These are phyloP conservation scores for Doryteuthis pealeii DNA, from an alignment of 1,140 invertebrate species.

Conservation along the genomic window DNA sequence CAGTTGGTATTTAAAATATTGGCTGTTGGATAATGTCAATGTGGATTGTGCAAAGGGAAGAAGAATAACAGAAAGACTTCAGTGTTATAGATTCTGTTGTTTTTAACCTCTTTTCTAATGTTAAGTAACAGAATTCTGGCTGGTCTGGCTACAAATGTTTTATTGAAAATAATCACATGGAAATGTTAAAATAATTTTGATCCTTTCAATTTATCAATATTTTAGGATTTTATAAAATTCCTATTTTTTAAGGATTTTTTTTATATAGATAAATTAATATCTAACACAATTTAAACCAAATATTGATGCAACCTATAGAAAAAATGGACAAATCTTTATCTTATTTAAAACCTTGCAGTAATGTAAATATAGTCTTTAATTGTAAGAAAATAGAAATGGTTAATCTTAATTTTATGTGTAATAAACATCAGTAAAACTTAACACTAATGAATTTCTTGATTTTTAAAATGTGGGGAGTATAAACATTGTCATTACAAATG, in stretches of 20 bases:
- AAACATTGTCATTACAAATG: too few relatives aligned
- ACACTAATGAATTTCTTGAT: too few relatives aligned
- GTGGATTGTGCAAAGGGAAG: slow-evolving; percentile 29
- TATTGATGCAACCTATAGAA: background rate
- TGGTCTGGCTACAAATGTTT: background rate
- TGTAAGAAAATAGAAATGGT: too few relatives aligned
- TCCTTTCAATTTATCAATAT: background rate
- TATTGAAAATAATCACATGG: too few relatives aligned
- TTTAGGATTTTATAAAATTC: background rate
- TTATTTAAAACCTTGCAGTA: too few relatives aligned
- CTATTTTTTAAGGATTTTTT: background rate
- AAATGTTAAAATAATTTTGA: too few relatives aligned
- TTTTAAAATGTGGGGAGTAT: too few relatives aligned
- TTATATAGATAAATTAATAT: too few relatives aligned
- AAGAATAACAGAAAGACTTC: slow-evolving; percentile 19
- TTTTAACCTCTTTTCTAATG: slow-evolving; percentile 33
- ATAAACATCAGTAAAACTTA: too few relatives aligned
- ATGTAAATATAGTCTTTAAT: too few relatives aligned
- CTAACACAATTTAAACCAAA: background rate
- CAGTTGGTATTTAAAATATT: slow-evolving; percentile 15
- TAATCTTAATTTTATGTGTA: too few relatives aligned
- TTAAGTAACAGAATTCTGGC: slow-evolving; percentile 16
- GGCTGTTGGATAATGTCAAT: slow-evolving; percentile 22
- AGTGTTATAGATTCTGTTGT: slow-evolving; percentile 15
- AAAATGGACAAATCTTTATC: too few relatives aligned